Evolutionary conservation across 2,113 vertebrate genomes (phyloP).

Genomic region (Megalops atlanticus): DNA sequence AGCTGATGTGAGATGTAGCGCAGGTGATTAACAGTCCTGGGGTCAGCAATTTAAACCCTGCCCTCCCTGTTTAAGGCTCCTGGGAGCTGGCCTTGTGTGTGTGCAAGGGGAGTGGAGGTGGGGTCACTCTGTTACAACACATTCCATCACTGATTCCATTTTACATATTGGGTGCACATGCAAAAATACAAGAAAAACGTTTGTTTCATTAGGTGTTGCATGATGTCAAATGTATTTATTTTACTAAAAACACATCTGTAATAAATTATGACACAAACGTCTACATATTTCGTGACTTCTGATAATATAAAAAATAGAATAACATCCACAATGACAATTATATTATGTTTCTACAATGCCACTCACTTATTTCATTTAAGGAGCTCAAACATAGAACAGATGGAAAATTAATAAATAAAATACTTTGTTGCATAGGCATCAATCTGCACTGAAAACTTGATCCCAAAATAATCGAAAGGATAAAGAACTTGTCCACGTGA

Average conservation of each 20-base stretch:
- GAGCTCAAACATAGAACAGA: not conserved
- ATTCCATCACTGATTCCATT: slow-evolving; percentile 35
- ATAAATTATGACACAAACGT: not conserved
- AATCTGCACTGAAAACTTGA: slow-evolving; percentile 1
- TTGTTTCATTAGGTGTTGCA: too few relatives aligned
- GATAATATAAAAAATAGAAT: too few relatives aligned
- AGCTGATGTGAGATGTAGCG: slow-evolving; percentile 6
- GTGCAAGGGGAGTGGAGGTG: not conserved
- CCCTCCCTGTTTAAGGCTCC: slow-evolving; percentile 35
- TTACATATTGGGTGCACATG: not conserved
- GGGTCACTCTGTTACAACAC: slow-evolving; percentile 38
- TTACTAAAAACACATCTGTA: too few relatives aligned
- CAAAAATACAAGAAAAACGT: too few relatives aligned
- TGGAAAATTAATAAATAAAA: not conserved
- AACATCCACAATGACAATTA: not conserved
- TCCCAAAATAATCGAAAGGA: not conserved
- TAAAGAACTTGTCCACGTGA: not conserved
- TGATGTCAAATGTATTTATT: too few relatives aligned
- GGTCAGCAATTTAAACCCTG: slow-evolving; percentile 35
- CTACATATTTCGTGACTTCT: too few relatives aligned
- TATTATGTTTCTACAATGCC: not conserved
- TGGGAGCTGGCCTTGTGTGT: slow-evolving; percentile 43
- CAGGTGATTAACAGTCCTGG: slow-evolving; percentile 47
- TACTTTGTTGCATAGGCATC: not conserved
- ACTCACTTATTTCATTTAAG: not conserved